Evolutionary conservation across 2,888 invertebrate species (phyloP).

Genomic region (Mesorhabditis belari): DNA sequence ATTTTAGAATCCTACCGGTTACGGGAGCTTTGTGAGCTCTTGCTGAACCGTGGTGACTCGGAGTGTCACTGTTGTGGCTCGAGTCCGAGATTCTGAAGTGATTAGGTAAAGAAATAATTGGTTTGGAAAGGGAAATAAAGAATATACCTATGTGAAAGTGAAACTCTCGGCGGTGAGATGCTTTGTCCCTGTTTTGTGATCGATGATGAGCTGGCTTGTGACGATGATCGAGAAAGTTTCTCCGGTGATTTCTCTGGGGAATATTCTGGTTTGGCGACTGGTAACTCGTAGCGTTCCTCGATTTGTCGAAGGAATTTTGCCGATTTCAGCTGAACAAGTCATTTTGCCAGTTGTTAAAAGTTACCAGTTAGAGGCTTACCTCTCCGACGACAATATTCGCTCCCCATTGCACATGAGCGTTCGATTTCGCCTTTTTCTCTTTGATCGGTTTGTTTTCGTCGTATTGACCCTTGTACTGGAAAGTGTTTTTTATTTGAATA

Average conservation of each 20-base stretch:
- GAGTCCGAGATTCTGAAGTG: not conserved
- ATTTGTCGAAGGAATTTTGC: not conserved
- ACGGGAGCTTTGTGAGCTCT: no score
- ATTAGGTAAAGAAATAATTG: no score
- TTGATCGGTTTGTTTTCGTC: constrained; percentile 31
- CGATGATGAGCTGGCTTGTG: not conserved
- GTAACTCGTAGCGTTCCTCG: not conserved
- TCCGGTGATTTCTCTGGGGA: not conserved
- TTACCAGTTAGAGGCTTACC: not conserved
- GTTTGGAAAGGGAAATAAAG: not conserved
- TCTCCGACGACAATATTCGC: not conserved
- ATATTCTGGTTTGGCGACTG: not conserved
- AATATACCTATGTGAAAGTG: not conserved
- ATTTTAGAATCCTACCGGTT: no score
- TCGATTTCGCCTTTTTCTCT: constrained; percentile 4
- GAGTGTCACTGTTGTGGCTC: not conserved
- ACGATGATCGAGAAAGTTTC: not conserved
- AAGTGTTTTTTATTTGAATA: not conserved
- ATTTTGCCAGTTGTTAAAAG: no score
- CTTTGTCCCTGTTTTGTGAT: not conserved
- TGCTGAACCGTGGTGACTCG: no score
- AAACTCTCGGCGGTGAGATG: not conserved
- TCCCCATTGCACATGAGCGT: not conserved
- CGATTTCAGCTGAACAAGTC: not conserved
- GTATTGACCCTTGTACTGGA: constrained; percentile 43